These are phyloP conservation scores for Neoascia interrupta DNA, from an alignment of 2,888 invertebrate species.

Conservation along the genomic window DNA sequence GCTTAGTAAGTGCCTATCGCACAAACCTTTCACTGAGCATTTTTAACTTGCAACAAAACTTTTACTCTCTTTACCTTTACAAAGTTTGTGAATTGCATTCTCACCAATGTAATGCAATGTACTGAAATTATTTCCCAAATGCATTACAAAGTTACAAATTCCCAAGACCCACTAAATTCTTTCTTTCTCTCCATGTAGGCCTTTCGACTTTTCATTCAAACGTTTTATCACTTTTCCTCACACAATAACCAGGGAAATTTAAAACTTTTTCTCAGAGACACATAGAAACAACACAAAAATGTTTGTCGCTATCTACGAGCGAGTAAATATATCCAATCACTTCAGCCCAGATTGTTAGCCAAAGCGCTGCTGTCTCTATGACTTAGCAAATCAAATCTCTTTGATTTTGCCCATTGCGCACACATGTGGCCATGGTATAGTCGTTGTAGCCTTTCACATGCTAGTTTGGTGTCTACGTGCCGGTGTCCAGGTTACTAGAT, in stretches of 20 bases:
- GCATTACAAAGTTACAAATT: conserved; percentile 12
- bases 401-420: conserved; percentile 21
- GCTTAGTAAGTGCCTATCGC: too few relatives aligned
- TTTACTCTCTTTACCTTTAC: too few relatives aligned
- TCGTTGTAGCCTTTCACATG: conserved; percentile 41
- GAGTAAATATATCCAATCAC: conserved; percentile 17
- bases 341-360: conserved; percentile 24
- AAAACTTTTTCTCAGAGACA: conserved; percentile 33
- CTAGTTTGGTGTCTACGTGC: neutral
- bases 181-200: conserved; percentile 1
- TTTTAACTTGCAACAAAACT: too few relatives aligned
- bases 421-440: too few relatives aligned
- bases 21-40: too few relatives aligned
- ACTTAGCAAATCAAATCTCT: conserved; percentile 41
- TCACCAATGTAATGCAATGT: too few relatives aligned
- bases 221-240: conserved; percentile 43
- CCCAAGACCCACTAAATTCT: conserved; percentile 2
- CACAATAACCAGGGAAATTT: conserved; percentile 36
- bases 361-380: conserved; percentile 16
- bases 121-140: too few relatives aligned
- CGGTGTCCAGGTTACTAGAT: conserved; percentile 41
- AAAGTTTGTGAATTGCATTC: too few relatives aligned
- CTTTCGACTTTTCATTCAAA: conserved; percentile 45
- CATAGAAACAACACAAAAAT: conserved; percentile 32
- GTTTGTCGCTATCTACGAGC: conserved; percentile 3